Evolutionary conservation across 2,888 invertebrate species (phyloP), one percentile per base, ranked within the genome.

Genomic region (Branchipolynoe longqiensis): DNA sequence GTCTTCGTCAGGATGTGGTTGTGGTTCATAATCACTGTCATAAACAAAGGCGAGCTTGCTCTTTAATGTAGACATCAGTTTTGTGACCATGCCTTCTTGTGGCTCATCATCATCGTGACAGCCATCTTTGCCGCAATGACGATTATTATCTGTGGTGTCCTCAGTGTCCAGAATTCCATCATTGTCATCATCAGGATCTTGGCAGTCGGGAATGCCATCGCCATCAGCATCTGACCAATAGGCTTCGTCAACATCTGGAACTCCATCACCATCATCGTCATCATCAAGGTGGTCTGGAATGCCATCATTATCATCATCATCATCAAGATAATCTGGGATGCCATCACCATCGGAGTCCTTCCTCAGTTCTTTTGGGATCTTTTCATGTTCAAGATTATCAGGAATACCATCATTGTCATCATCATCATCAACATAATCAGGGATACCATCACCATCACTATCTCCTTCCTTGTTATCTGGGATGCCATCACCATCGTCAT

Each of bases 291-390:
- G 28, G 74, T 92, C 91, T 2, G 92, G 92, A 83, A 92, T 91
- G 0, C 93, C 93, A 86, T 93, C 92, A 12, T 91, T 91, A 86
- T 93, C 93, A 8, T 87, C 87, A 91, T 88, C 87, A 3, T 41
- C 82, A 36, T 88, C 88, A n/a, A 56, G 41, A 41, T 90, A 74
- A 85, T 90, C 90, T 14, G 89, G 90, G 41, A 90, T 89, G 1
- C 90, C 90, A 85, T 90, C 90, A 3, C 86, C 87, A 86, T 89
- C 88, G n/a, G 83, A 82, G 54, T 90, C 90, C 74, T 89, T 86
- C 25, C 86, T 88, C 89, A 91, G 40, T 18, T 86, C n/a, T 82
- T 89, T 87, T 38, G 88, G 89, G 54, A 89, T n/a, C n/a, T n/a
- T n/a, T 48, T 8, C 88, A 56, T 88, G 88, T 22, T 86, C 82